These are phyloP conservation scores for Mycetomoellerius zeteki DNA, from an alignment of 1,140 invertebrate genomes.

Conservation along the genomic window DNA sequence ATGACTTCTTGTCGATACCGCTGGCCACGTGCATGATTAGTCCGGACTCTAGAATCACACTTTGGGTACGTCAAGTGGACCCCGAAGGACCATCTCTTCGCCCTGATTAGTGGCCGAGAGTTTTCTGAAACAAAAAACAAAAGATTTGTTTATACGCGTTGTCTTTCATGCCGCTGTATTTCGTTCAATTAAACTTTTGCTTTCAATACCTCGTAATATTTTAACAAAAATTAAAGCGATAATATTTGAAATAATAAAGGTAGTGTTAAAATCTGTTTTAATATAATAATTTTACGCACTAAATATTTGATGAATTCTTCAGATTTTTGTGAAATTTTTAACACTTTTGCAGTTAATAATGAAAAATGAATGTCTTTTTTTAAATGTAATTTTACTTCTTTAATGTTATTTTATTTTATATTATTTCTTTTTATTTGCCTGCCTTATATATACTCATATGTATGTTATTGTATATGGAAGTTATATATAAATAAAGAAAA, in stretches of 20 bases:
- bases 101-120: slow-evolving; percentile 70
- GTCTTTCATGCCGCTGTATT: neutral
- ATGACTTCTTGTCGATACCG: slow-evolving; percentile 25
- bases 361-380: neutral
- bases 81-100: slow-evolving; percentile 80
- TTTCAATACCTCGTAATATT: neutral
- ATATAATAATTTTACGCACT: neutral
- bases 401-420: too few species aligned
- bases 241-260: neutral
- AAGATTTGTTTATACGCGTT: neutral
- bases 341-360: neutral
- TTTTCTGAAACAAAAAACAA: slow-evolving; percentile 78
- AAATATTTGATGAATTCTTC: neutral
- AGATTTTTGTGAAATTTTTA: neutral
- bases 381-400: too few species aligned
- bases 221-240: neutral
- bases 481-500: too few species aligned
- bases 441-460: too few species aligned
- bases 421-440: too few species aligned
- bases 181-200: slow-evolving; percentile 7
- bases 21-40: slow-evolving; percentile 41
- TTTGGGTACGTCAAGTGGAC: slow-evolving; percentile 77
- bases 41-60: slow-evolving; percentile 77
- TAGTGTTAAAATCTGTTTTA: neutral
- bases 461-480: too few species aligned